Base-by-base conservation (phyloP, 2,888 invertebrate species). In the Nysson spinosus region DNA sequence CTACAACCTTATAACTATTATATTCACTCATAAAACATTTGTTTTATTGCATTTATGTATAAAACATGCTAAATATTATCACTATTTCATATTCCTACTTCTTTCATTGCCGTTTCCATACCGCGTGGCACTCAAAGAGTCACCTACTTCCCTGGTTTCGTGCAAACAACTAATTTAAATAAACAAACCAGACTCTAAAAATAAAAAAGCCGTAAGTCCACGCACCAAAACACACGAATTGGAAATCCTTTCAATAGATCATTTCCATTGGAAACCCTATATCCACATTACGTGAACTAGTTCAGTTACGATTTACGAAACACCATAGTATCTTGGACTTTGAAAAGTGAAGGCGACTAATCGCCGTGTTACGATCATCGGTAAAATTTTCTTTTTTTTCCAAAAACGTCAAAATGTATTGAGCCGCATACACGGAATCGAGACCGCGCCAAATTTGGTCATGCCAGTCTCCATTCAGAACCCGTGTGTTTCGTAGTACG, bases 151-250 rank as follows among this genome's bases (percentile, higher is more conserved):
- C 60, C 79, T 82, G 78, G 6, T 32, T 3, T 34, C 63, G 63
- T 77, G 75, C 79, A 77, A 79, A 81, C 79, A 82, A 76, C 80
- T 72, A 79, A 83, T 79, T 73, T 77, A 82, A 82, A 83, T 78
- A 83, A 83, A 83, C 80, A 73, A 57, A 69, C 65, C 74, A 77
- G 68, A 57, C 56, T 75, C 81, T 72, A 80, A 81, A 80, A 81
- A 81, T 81, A 77, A 52, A 30, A 40, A 28, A 42, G 34, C 43
- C 9, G n/a, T 26, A 37, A 26, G 20, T 17, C 14, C 11, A 17
- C 37, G 47, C 37, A 26, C 17, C 40, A 17, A 32, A 47, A 37
- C 42, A 61, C 46, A 42, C 24, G 30, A 17, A 16, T 19, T 26
- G 22, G 20, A 4, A 12, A n/a, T n/a, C 11, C 42, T 22, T 11